Conservation (phyloP, 1,140 invertebrate genomes). For the Holcopasites calliopsidis region DNA sequence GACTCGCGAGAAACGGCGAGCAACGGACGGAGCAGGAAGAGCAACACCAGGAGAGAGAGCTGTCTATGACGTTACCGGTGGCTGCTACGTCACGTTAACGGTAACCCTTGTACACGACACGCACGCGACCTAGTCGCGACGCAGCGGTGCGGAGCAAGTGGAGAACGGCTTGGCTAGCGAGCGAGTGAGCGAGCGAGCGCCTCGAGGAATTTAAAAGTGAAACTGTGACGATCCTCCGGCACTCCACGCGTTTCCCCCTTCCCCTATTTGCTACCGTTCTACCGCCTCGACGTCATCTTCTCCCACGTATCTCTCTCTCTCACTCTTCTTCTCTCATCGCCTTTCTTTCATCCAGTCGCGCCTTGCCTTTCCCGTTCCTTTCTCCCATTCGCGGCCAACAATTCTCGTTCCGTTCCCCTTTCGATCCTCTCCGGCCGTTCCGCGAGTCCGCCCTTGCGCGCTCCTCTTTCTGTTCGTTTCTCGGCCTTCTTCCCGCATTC, state of each 20-base stretch:
- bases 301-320: slow-evolving; percentile 4
- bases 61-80: slow-evolving; percentile 73
- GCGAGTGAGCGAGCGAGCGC: slow-evolving; percentile 55
- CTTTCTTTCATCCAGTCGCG: background rate
- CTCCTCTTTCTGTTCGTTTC: background rate
- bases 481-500: background rate
- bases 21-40: slow-evolving; percentile 31
- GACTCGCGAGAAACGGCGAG: background rate
- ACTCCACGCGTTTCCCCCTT: slow-evolving; percentile 57
- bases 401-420: background rate
- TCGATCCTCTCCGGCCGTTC: background rate
- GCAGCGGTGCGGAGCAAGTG: slow-evolving; percentile 41
- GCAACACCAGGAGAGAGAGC: slow-evolving; percentile 22
- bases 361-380: background rate
- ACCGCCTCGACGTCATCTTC: slow-evolving; percentile 18
- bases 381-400: background rate
- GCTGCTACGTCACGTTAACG: slow-evolving; percentile 66
- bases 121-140: slow-evolving; percentile 69
- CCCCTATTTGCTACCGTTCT: slow-evolving; percentile 43
- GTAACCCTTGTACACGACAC: slow-evolving; percentile 72
- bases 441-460: background rate
- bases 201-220: slow-evolving; percentile 77
- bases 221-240: slow-evolving; percentile 71
- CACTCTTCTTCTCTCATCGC: background rate
- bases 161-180: slow-evolving; percentile 41